These are phyloP conservation scores for Pheosia tremula DNA, from an alignment of 2,888 invertebrate species.

Conservation along the genomic window DNA sequence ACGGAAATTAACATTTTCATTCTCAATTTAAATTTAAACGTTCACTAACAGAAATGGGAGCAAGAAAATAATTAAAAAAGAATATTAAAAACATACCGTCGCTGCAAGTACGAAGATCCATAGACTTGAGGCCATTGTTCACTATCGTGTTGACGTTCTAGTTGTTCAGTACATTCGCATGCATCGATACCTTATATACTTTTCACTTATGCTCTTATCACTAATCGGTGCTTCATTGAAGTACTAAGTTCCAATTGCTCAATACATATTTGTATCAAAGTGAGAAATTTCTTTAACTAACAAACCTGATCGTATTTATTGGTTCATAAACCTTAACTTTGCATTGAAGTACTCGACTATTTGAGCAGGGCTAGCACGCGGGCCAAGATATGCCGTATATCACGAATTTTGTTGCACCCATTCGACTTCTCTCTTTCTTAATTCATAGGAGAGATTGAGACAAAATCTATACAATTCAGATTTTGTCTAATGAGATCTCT, in stretches of 20 bases:
- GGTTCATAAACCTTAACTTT: neutral
- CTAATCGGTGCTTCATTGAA: neutral
- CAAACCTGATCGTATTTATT: conserved; percentile 1
- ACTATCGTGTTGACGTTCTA: conserved; percentile 2
- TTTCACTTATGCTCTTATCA: conserved; percentile 17
- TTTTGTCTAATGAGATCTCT: too few relatives aligned
- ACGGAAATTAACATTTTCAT: too few relatives aligned
- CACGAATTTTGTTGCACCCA: too few relatives aligned
- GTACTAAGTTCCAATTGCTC: neutral
- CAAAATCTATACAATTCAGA: too few relatives aligned
- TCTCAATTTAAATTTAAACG: too few relatives aligned
- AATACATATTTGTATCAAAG: neutral
- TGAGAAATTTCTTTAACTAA: neutral
- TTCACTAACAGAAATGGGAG: too few relatives aligned
- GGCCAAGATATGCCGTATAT: too few relatives aligned
- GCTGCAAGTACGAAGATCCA: conserved; percentile 17
- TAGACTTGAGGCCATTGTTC: conserved; percentile 24
- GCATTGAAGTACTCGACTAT: neutral
- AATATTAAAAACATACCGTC: conserved; percentile 21
- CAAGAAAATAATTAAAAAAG: neutral
- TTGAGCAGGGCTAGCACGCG: too few relatives aligned
- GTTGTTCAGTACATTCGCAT: conserved; percentile 7
- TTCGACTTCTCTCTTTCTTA: too few relatives aligned
- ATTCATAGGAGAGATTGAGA: too few relatives aligned
- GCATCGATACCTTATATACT: conserved; percentile 24